These are phyloP conservation scores for Axis porcinus DNA, from an alignment of 2,113 vertebrate species.

Conservation along the genomic window DNA sequence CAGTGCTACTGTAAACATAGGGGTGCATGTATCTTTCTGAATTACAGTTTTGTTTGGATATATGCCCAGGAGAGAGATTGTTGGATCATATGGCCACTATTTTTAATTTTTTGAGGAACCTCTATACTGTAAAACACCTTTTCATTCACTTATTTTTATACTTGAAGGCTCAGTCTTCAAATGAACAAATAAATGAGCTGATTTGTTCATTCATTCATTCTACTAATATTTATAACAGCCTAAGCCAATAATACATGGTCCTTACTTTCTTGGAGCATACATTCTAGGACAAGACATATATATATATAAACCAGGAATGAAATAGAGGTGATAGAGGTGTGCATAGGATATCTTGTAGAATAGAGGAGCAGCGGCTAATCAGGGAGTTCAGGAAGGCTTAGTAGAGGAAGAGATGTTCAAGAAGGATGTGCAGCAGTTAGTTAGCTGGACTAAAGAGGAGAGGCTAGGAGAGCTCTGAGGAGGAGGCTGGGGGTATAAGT, in stretches of 20 bases:
- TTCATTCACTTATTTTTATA: conserved; percentile 34
- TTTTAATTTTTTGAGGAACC: background rate
- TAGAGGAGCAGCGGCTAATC: background rate
- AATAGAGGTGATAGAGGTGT: background rate
- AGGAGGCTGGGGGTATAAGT: background rate
- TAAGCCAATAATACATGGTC: background rate
- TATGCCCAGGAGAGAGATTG: background rate
- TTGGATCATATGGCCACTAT: background rate
- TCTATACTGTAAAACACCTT: background rate
- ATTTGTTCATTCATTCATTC: background rate
- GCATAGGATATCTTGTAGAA: background rate
- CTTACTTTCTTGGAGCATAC: background rate
- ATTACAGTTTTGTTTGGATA: background rate
- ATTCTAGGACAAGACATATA: background rate
- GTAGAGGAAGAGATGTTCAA: background rate
- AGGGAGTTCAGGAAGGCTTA: background rate
- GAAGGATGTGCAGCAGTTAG: background rate
- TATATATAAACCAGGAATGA: background rate
- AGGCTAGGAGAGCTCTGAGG: background rate
- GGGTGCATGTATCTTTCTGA: background rate
- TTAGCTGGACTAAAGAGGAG: background rate
- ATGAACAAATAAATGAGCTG: background rate
- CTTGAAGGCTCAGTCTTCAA: background rate
- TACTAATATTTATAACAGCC: background rate
- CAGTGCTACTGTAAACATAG: background rate